These are phyloP conservation scores for Carollia perspicillata DNA, from an alignment of 2,113 vertebrate genomes.

Conservation along the genomic window DNA sequence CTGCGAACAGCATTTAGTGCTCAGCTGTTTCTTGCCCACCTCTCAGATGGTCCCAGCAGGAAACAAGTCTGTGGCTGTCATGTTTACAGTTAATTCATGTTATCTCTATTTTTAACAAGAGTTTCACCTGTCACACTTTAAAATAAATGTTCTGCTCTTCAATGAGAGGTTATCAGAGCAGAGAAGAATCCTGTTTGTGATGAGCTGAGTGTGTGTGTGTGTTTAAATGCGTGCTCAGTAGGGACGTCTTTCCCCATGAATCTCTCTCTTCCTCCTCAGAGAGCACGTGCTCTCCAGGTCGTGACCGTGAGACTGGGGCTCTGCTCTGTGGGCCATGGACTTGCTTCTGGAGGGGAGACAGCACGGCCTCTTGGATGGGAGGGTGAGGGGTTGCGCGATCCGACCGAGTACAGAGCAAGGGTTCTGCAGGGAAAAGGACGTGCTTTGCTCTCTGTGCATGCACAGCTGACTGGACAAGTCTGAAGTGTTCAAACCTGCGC, in stretches of 20 bases:
- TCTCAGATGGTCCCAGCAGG: conserved; percentile 75
- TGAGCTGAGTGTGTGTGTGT: background rate
- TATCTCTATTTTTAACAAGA: conserved; percentile 73
- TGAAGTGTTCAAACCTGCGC: background rate
- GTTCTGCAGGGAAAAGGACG: background rate
- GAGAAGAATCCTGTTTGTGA: conserved; percentile 37
- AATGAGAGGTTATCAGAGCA: conserved; percentile 65
- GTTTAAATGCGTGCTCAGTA: background rate
- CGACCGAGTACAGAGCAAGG: background rate
- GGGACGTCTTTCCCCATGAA: background rate
- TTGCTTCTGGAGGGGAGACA: background rate
- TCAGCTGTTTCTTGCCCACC: conserved; percentile 69
- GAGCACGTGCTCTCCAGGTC: background rate
- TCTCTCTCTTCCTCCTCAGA: background rate
- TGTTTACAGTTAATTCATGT: conserved; percentile 76
- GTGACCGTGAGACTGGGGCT: background rate
- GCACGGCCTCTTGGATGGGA: background rate
- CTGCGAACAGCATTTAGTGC: conserved; percentile 15
- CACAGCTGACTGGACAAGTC: background rate
- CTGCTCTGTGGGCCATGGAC: background rate
- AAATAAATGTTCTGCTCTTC: conserved; percentile 63
- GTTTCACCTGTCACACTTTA: conserved; percentile 66
- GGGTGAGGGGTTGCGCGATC: background rate
- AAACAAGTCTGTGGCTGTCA: conserved; percentile 61
- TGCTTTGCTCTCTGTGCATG: background rate